phyloP scores from a whole-genome alignment of 53 echinoderm and acorn worm species.

The Henricia sp. region DNA sequence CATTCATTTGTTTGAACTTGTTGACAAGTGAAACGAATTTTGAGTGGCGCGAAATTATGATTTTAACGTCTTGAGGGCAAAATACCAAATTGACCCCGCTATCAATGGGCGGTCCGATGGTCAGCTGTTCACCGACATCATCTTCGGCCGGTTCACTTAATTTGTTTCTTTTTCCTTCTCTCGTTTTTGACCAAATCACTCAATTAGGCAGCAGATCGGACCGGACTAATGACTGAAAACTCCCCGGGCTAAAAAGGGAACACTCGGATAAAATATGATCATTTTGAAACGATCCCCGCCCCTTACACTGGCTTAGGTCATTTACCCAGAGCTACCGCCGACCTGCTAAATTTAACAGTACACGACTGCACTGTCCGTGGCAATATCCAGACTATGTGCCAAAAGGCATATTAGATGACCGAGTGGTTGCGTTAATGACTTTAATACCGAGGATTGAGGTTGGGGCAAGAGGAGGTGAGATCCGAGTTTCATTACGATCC shows the following conservation, averaged over 20 bases:
- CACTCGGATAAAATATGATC: not conserved
- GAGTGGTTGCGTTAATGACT: constrained; percentile 22
- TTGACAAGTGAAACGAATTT: too few species aligned
- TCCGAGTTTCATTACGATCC: constrained; percentile 21
- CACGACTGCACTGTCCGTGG: not conserved
- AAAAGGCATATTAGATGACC: constrained; percentile 45
- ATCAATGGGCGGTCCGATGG: too few species aligned
- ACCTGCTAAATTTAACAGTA: not conserved
- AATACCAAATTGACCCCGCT: too few species aligned
- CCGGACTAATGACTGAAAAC: not conserved
- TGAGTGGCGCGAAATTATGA: too few species aligned
- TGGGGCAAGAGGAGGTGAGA: not conserved
- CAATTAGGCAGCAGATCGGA: constrained; percentile 17
- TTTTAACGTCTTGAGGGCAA: too few species aligned
- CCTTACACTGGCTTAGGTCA: constrained; percentile 21
- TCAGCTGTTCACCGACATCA: too few species aligned
- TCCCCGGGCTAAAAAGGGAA: constrained; percentile 29
- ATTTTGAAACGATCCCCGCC: constrained; percentile 18
- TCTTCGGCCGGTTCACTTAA: too few species aligned
- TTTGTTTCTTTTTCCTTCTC: not conserved
- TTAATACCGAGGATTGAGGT: constrained; percentile 17
- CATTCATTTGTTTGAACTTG: too few species aligned
- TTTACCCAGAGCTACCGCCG: not conserved
- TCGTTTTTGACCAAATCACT: not conserved
- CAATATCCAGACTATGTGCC: not conserved